phyloP scores from a whole-genome alignment of 2,888 invertebrate genomes.

The Empis stercorea region DNA sequence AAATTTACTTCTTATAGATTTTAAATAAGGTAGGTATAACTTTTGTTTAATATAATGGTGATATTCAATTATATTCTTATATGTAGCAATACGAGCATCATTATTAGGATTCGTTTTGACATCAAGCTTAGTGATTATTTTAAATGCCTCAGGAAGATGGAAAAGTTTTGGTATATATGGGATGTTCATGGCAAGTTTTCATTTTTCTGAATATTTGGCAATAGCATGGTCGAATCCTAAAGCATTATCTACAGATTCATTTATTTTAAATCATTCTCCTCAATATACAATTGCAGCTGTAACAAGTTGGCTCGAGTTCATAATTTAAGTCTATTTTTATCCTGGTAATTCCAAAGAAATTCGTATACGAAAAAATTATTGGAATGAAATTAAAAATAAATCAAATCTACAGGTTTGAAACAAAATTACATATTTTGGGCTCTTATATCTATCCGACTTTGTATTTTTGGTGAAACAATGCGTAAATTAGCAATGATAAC shows the following conservation, averaged over 20 bases:
- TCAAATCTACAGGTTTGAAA: slow-evolving; percentile 56
- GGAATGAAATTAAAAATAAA: not conserved
- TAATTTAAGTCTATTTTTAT: slow-evolving; percentile 59
- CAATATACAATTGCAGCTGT: slow-evolving; percentile 67
- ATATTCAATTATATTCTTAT: no score
- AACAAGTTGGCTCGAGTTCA: slow-evolving; percentile 62
- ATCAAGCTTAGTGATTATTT: slow-evolving; percentile 47
- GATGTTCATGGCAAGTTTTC: slow-evolving; percentile 71
- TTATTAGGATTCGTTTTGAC: slow-evolving; percentile 61
- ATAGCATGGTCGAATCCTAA: slow-evolving; percentile 79
- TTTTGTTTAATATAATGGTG: no score
- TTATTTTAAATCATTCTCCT: slow-evolving; percentile 86
- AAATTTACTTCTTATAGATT: no score
- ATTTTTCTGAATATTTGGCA: slow-evolving; percentile 83
- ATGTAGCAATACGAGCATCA: slow-evolving; percentile 57
- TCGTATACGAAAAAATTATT: not conserved
- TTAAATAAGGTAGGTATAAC: no score
- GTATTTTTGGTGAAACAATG: slow-evolving; percentile 72
- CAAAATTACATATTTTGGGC: slow-evolving; percentile 48
- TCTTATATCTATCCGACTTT: slow-evolving; percentile 65
- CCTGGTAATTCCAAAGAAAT: slow-evolving; percentile 38
- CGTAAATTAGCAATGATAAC: slow-evolving; percentile 92
- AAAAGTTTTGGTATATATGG: slow-evolving; percentile 69
- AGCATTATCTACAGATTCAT: slow-evolving; percentile 68
- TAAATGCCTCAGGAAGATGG: slow-evolving; percentile 39